phyloP scores from a whole-genome alignment of 2,797 vertebrate genomes.

The Amphiprion clarkii region DNA sequence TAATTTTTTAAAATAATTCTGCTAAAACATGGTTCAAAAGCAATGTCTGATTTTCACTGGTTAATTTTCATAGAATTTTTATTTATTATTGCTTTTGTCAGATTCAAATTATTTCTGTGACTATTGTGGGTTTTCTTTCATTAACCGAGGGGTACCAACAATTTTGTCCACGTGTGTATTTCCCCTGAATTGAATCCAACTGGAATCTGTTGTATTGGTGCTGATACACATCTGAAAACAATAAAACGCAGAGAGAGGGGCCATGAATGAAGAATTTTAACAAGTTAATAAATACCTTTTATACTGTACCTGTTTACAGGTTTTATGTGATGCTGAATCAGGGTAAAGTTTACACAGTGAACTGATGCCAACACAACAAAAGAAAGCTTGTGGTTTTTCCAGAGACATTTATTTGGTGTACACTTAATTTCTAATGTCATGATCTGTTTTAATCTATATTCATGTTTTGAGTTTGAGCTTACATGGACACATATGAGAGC shows the following conservation, averaged over 20 bases:
- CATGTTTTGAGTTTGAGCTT: constrained; percentile 34
- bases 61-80: too few relatives aligned
- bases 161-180: background rate
- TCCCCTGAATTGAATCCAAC: constrained; percentile 51
- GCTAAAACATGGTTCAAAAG: too few relatives aligned
- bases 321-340: constrained; percentile 34
- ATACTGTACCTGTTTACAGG: constrained; percentile 59
- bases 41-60: too few relatives aligned
- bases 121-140: too few relatives aligned
- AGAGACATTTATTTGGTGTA: constrained; percentile 13
- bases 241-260: constrained; percentile 53
- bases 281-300: constrained; percentile 49
- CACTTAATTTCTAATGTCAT: background rate
- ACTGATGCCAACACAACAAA: background rate
- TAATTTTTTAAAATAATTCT: too few relatives aligned
- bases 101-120: too few relatives aligned
- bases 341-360: constrained; percentile 17
- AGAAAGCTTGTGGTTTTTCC: background rate
- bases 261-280: constrained; percentile 68
- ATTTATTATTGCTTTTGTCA: too few relatives aligned
- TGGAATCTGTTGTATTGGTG: constrained; percentile 26
- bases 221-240: constrained; percentile 70
- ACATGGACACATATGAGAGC: constrained; percentile 38
- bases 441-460: constrained; percentile 35
- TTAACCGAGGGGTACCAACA: too few relatives aligned